A percentile compares a stretch with the other conserved stretches of the same genome.
Conservation (phyloP, 2,797 vertebrate species). For the Poeciliopsis paucimaculata region DNA sequence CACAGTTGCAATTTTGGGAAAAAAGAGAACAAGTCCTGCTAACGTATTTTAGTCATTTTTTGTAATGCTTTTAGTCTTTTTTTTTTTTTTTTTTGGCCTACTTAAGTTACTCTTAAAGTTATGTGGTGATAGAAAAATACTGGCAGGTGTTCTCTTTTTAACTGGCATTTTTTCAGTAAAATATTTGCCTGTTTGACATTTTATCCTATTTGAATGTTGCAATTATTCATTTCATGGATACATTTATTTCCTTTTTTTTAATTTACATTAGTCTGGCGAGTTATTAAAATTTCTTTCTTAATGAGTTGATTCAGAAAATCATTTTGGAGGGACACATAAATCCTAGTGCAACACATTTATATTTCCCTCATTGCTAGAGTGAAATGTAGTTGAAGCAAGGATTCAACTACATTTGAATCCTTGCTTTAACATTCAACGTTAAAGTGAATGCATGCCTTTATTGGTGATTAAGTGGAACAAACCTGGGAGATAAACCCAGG, state of each 20-base stretch:
- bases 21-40: slow-evolving; percentile 31
- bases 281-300: background rate
- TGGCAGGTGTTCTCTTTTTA: background rate
- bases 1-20: slow-evolving; percentile 43
- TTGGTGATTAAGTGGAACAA: slow-evolving; percentile 89
- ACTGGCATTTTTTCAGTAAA: background rate
- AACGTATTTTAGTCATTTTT: slow-evolving; percentile 14
- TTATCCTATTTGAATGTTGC: background rate
- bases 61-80: background rate
- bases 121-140: slow-evolving; percentile 4
- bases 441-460: slow-evolving; percentile 65
- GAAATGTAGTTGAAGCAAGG: slow-evolving; percentile 30
- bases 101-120: background rate
- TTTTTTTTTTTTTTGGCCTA: slow-evolving; percentile 13
- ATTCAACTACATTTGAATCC: too few relatives aligned
- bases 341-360: slow-evolving; percentile 18
- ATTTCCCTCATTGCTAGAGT: slow-evolving; percentile 26
- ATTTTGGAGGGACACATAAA: background rate
- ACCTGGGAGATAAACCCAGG: slow-evolving; percentile 77
- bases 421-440: too few relatives aligned
- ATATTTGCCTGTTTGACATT: background rate
- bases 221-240: background rate
- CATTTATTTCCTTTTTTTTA: background rate
- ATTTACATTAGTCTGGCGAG: background rate
- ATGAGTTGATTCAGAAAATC: background rate